Percentiles rank a stretch among this genome's conserved stretches.
Conservation (phyloP, 30 jellyfish, hydroid and myxozoan species). For the Hydractinia symbiolongicarpus region DNA sequence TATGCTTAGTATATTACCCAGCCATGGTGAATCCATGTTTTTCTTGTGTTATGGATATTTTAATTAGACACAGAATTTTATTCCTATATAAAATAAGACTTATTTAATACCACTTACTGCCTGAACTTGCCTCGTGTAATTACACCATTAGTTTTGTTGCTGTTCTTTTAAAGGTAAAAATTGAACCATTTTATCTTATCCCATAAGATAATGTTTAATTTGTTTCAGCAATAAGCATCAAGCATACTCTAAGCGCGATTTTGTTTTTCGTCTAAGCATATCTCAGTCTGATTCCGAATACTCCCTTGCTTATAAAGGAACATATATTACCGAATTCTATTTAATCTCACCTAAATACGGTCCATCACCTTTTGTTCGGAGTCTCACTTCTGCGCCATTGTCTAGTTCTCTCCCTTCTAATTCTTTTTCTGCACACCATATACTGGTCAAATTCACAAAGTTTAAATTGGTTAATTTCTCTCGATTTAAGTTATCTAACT, state of each 20-base stretch:
- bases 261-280: neutral
- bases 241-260: neutral
- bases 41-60: no score
- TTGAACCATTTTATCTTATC: no score
- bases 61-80: no score
- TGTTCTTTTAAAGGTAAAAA: no score
- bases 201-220: no score
- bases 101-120: no score
- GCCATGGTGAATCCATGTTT: no score
- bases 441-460: neutral
- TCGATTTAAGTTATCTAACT: slow-evolving; percentile 26
- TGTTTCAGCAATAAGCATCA: no score
- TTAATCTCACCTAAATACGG: slow-evolving; percentile 23
- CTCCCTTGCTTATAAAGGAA: neutral
- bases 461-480: slow-evolving; percentile 34
- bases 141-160: no score
- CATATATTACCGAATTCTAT: neutral
- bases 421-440: slow-evolving; percentile 81
- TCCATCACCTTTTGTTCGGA: slow-evolving; percentile 71
- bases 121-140: no score
- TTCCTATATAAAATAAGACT: no score
- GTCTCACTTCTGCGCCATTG: slow-evolving; percentile 51
- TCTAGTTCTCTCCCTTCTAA: slow-evolving; percentile 62
- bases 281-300: neutral
- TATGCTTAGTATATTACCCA: no score